Evolutionary conservation across 2,113 vertebrate species (phyloP).

Genomic region (Atlantisia rogersi): DNA sequence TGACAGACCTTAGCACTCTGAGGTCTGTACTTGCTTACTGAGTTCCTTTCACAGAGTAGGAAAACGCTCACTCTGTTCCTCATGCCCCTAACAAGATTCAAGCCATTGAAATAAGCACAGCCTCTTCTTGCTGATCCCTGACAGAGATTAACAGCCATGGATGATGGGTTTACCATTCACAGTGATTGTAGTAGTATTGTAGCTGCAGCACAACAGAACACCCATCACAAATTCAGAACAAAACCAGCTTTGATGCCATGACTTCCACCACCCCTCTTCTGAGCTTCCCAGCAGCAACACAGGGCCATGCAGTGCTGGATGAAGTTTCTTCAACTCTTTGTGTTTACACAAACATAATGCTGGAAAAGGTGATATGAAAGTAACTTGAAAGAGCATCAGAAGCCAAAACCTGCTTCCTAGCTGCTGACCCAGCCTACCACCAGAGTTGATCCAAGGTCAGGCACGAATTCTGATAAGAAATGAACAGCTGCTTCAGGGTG

Average conservation of each 20-base stretch:
- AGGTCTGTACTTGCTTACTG: neutral
- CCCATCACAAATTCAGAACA: neutral
- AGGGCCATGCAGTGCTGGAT: neutral
- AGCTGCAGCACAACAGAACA: neutral
- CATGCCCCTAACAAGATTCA: neutral
- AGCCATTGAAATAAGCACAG: neutral
- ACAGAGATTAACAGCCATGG: neutral
- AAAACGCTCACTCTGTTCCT: neutral
- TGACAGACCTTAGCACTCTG: neutral
- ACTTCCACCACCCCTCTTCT: neutral
- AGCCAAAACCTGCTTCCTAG: neutral
- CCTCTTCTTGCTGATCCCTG: neutral
- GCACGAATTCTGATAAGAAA: neutral
- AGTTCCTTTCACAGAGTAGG: neutral
- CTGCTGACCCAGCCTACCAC: neutral
- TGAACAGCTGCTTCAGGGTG: neutral
- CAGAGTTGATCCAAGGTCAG: neutral
- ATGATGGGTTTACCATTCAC: neutral
- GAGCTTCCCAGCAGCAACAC: neutral
- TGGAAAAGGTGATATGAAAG: neutral
- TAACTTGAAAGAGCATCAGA: neutral
- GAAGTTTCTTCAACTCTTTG: neutral
- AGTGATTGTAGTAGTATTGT: neutral
- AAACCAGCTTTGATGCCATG: constrained; percentile 29
- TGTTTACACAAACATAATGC: neutral